Percentiles rank a stretch among this genome's conserved stretches.
Conservation (phyloP, 2,797 vertebrate genomes). For the Anomalospiza imberbis region DNA sequence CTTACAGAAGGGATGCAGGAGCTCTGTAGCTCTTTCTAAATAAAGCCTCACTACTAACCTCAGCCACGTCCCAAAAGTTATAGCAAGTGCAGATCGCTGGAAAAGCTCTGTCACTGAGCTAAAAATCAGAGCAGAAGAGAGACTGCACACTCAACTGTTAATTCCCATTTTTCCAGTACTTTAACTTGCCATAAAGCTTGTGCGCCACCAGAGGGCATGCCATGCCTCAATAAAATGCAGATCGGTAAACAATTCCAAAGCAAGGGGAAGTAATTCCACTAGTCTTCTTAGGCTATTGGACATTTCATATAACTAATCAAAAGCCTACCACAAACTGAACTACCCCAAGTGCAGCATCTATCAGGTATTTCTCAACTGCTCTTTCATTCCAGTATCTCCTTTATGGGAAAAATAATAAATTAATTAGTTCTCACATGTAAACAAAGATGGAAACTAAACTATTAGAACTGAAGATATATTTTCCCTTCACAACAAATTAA, state of each 20-base stretch:
- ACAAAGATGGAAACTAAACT: neutral
- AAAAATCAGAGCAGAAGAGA: neutral
- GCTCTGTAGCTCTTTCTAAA: neutral
- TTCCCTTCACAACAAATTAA: neutral
- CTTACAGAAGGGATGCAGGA: neutral
- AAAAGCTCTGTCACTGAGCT: neutral
- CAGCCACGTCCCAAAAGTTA: neutral
- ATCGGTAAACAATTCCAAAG: neutral
- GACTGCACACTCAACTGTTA: neutral
- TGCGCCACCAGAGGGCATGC: constrained; percentile 44
- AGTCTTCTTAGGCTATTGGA: neutral
- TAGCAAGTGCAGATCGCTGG: neutral
- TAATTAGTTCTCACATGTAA: neutral
- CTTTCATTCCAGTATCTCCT: neutral
- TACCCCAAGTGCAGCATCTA: neutral
- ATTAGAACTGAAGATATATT: neutral
- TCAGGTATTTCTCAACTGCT: neutral
- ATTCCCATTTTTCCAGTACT: neutral
- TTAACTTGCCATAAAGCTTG: neutral
- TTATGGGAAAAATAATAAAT: neutral
- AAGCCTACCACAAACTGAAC: neutral
- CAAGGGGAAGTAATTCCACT: neutral
- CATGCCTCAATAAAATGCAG: neutral
- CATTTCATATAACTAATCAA: neutral
- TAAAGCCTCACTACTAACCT: neutral